Conservation (phyloP, 1,140 invertebrate species). For the Mycetomoellerius zeteki region DNA sequence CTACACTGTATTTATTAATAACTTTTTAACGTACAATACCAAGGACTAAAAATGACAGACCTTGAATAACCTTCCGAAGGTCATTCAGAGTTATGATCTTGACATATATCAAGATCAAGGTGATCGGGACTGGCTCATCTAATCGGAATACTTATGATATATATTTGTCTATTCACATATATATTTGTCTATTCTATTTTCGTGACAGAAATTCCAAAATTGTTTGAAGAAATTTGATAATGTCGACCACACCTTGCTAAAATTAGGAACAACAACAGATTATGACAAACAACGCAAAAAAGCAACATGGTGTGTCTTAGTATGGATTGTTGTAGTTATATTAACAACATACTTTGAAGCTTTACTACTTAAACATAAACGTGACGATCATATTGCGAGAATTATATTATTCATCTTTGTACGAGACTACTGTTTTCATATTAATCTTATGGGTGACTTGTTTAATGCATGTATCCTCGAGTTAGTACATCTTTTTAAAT, state of each 20-base stretch:
- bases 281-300: slow-evolving; percentile 1
- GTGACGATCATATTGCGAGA: not conserved
- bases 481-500: slow-evolving; percentile 10
- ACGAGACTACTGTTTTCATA: not conserved
- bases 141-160: not conserved
- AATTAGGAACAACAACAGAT: not conserved
- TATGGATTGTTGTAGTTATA: not conserved
- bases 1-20: no score
- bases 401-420: not conserved
- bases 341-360: no score
- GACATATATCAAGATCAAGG: not conserved
- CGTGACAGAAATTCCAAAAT: slow-evolving; percentile 21
- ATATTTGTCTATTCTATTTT: not conserved
- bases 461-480: not conserved
- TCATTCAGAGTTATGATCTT: no score
- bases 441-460: slow-evolving; percentile 12
- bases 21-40: no score
- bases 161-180: not conserved
- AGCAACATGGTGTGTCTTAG: not conserved
- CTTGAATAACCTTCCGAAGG: no score
- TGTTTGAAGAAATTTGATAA: slow-evolving; percentile 27
- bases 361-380: not conserved
- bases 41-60: no score
- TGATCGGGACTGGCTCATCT: no score
- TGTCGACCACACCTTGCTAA: not conserved